These are phyloP conservation scores for Cheilinus undulatus DNA, from an alignment of 2,113 vertebrate species.

Conservation along the genomic window DNA sequence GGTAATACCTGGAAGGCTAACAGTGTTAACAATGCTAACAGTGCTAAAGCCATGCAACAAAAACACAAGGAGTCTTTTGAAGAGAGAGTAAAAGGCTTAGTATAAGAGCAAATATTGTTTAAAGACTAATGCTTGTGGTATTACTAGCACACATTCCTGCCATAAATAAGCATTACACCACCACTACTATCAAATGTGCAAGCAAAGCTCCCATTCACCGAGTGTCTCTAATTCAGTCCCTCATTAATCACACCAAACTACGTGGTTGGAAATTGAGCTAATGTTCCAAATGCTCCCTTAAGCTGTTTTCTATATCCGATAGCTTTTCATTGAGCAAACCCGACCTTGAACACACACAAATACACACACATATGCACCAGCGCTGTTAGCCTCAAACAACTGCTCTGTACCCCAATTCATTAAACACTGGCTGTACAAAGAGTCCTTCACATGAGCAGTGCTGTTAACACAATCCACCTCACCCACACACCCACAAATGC, in stretches of 20 bases:
- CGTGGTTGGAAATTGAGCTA: constrained; percentile 7
- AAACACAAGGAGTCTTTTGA: too few species aligned
- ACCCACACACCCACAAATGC: constrained; percentile 14
- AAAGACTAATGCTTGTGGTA: neutral
- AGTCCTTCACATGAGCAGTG: constrained; percentile 28
- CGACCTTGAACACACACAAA: constrained; percentile 21
- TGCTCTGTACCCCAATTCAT: constrained; percentile 48
- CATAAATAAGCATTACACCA: neutral
- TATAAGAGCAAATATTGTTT: too few species aligned
- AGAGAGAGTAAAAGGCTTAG: too few species aligned
- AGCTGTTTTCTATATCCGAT: constrained; percentile 23
- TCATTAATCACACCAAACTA: constrained; percentile 15
- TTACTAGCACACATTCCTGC: neutral
- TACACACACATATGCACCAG: neutral
- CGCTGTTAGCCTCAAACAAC: constrained; percentile 29
- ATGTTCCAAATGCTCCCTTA: constrained; percentile 6
- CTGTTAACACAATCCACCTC: constrained; percentile 26
- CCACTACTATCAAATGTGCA: neutral
- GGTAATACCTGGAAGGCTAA: too few species aligned
- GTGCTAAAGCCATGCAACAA: too few species aligned
- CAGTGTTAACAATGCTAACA: too few species aligned
- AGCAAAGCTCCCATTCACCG: neutral
- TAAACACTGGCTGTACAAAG: constrained; percentile 32
- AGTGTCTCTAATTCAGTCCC: neutral
- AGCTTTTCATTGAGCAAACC: constrained; percentile 18